phyloP scores from a whole-genome alignment of 2,113 vertebrate genomes.

The Elephas maximus region DNA sequence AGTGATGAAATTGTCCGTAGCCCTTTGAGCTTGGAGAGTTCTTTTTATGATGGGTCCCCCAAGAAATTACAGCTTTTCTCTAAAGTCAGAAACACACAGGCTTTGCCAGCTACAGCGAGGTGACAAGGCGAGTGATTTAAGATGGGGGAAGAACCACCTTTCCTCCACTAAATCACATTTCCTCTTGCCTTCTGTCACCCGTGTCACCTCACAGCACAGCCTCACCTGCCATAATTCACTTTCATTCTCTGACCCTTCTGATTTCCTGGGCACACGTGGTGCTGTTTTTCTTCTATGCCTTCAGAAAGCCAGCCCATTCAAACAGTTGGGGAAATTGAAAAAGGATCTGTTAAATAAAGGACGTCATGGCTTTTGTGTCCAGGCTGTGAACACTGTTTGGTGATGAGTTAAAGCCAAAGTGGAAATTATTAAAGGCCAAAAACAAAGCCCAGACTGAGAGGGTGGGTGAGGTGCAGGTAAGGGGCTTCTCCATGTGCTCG shows the following conservation, averaged over 20 bases:
- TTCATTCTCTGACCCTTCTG: neutral
- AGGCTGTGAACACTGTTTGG: constrained; percentile 1
- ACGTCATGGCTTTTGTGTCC: neutral
- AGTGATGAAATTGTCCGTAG: constrained; percentile 71
- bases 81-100: constrained; percentile 81
- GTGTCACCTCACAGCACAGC: constrained; percentile 58
- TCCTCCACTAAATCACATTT: constrained; percentile 80
- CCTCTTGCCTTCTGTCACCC: constrained; percentile 70
- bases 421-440: constrained; percentile 20
- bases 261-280: neutral
- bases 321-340: constrained; percentile 6
- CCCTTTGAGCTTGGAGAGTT: constrained; percentile 58
- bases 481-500: neutral
- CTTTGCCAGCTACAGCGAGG: constrained; percentile 79
- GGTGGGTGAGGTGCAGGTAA: neutral
- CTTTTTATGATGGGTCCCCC: constrained; percentile 79
- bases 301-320: constrained; percentile 2
- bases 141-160: constrained; percentile 61
- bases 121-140: constrained; percentile 84
- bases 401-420: constrained; percentile 21
- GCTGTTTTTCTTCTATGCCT: constrained; percentile 8
- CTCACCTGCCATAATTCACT: constrained; percentile 43
- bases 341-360: constrained; percentile 37
- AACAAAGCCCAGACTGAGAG: neutral
- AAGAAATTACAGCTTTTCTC: constrained; percentile 65